Conservation (phyloP, 2,888 invertebrate species). For the Heteropelma amictum region DNA sequence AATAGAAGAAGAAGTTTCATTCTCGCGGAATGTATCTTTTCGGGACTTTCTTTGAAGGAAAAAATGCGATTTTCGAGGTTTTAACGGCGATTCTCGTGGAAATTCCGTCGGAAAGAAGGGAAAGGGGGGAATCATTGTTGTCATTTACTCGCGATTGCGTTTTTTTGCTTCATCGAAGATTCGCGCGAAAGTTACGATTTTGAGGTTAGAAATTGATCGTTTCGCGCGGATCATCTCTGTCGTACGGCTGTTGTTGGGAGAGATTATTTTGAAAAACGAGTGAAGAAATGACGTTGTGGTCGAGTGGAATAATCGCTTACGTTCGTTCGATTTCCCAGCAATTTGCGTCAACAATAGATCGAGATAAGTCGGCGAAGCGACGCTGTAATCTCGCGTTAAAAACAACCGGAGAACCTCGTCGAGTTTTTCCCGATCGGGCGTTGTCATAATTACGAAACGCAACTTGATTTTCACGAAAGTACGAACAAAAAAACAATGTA, state of each 20-base stretch:
- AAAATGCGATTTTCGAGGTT: too few species aligned
- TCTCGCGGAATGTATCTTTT: too few species aligned
- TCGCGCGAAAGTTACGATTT: too few species aligned
- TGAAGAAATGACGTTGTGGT: neutral
- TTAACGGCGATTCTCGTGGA: too few species aligned
- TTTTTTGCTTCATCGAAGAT: too few species aligned
- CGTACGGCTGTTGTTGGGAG: neutral
- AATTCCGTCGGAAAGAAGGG: too few species aligned
- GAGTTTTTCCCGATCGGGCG: conserved; percentile 79
- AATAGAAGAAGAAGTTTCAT: neutral
- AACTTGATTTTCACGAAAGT: conserved; percentile 11
- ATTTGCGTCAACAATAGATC: conserved; percentile 73
- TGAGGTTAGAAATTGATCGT: too few species aligned
- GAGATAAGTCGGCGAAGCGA: conserved; percentile 74
- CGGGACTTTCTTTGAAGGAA: too few species aligned
- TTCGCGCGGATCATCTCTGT: too few species aligned
- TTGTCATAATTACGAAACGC: conserved; percentile 54
- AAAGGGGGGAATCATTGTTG: too few species aligned
- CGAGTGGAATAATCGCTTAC: conserved; percentile 52
- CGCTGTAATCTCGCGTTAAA: conserved; percentile 81
- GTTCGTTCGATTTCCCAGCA: conserved; percentile 61
- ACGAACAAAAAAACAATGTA: neutral
- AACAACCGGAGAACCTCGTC: conserved; percentile 81
- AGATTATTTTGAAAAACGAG: neutral
- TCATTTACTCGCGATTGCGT: too few species aligned